These are phyloP conservation scores for Argya squamiceps DNA, from an alignment of 2,797 vertebrate genomes.

Conservation along the genomic window DNA sequence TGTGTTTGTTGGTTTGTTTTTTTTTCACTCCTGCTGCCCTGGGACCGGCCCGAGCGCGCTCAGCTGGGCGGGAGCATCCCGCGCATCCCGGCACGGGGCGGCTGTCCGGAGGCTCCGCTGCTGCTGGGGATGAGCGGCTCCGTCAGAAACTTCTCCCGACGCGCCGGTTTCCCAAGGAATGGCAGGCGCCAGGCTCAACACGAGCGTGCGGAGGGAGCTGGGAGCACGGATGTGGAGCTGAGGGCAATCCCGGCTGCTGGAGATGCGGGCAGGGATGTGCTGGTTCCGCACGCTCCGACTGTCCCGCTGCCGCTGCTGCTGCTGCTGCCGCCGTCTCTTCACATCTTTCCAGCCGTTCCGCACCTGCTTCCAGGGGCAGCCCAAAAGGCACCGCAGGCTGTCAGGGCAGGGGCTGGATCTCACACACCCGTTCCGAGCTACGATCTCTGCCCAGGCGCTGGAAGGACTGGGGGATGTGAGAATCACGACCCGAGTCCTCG, in stretches of 20 bases:
- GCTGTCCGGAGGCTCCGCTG: background rate
- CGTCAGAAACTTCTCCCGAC: background rate
- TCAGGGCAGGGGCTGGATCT: background rate
- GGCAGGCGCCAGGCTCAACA: background rate
- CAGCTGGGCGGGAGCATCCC: background rate
- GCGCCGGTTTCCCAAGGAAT: background rate
- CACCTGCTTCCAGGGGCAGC: background rate
- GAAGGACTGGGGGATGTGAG: background rate
- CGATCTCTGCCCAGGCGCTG: background rate
- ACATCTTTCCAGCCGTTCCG: accelerated
- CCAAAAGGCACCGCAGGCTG: accelerated
- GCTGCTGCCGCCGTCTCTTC: background rate
- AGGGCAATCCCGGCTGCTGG: background rate
- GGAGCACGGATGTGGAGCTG: background rate
- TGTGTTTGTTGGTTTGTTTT: background rate
- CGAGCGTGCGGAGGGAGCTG: background rate
- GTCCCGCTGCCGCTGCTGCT: background rate
- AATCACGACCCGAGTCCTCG: background rate
- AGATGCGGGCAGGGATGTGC: background rate
- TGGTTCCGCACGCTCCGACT: accelerated
- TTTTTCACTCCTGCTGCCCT: too few relatives aligned
- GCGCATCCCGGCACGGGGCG: background rate
- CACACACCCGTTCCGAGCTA: accelerated
- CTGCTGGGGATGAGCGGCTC: background rate
- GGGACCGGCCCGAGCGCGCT: background rate